A percentile compares a stretch with the other conserved stretches of the same genome.
Evolutionary conservation across 1,140 invertebrate genomes (phyloP).

Genomic region (Drosophila lini): DNA sequence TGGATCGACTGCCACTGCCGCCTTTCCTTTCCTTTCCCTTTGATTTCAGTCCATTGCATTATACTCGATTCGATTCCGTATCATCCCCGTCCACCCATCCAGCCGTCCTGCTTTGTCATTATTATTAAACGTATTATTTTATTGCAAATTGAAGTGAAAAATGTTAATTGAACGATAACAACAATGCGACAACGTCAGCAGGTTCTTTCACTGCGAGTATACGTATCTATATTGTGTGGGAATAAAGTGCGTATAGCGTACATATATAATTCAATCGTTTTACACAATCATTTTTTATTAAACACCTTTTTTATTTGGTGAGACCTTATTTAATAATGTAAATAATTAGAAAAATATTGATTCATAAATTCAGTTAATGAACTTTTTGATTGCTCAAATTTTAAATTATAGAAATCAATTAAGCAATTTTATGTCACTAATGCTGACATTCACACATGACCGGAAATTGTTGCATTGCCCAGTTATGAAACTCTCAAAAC

Average conservation of each 20-base stretch:
- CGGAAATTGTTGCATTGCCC: constrained; percentile 6
- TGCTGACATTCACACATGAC: constrained; percentile 1
- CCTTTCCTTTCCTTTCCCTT: constrained; percentile 14
- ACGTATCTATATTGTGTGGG: background rate
- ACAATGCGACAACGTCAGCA: constrained; percentile 19
- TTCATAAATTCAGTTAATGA: background rate
- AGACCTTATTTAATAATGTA: background rate
- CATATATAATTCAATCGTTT: background rate
- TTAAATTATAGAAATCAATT: background rate
- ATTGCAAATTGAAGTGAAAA: constrained; percentile 48
- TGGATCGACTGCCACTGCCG: constrained; percentile 13
- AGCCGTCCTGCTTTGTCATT: constrained; percentile 16
- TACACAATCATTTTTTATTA: background rate
- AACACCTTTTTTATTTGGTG: background rate
- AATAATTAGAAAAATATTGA: background rate
- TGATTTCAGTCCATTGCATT: background rate
- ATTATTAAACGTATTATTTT: constrained; percentile 32
- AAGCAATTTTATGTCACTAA: background rate
- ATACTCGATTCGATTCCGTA: constrained; percentile 16
- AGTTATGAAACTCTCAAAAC: constrained; percentile 14
- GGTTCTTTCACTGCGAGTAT: constrained; percentile 7
- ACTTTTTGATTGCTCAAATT: background rate
- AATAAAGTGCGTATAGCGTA: background rate
- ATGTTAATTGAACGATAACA: constrained; percentile 53
- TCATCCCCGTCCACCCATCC: background rate